Evolutionary conservation across 1,140 invertebrate species (phyloP).

Genomic region (Caenorhabditis brenneri): DNA sequence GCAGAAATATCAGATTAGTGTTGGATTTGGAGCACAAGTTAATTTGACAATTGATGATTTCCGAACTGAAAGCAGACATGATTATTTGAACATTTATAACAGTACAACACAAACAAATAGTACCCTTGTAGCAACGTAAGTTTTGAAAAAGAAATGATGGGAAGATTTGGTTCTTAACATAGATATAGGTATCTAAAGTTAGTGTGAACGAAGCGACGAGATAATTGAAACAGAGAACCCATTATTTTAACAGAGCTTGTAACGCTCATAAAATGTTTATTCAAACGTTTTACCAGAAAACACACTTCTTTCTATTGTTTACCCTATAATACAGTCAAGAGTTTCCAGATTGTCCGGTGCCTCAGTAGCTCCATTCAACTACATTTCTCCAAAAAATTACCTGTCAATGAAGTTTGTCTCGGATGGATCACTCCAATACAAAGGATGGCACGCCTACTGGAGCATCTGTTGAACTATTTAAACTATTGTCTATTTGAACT

Average conservation of each 20-base stretch:
- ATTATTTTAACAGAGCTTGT: too few relatives aligned
- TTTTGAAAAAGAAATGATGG: too few relatives aligned
- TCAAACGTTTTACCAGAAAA: too few relatives aligned
- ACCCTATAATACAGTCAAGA: too few relatives aligned
- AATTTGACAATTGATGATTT: constrained; percentile 23
- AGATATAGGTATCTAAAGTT: too few relatives aligned
- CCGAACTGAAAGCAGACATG: neutral
- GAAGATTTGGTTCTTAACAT: too few relatives aligned
- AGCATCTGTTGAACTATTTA: neutral
- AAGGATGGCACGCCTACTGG: constrained; percentile 1
- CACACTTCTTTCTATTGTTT: neutral
- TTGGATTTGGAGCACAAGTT: neutral
- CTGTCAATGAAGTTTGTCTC: constrained; percentile 18
- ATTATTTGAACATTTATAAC: constrained; percentile 17
- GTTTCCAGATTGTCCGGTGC: neutral
- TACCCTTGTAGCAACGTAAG: neutral
- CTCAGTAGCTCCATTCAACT: neutral
- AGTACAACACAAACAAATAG: neutral
- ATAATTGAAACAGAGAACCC: too few relatives aligned
- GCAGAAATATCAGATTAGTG: neutral
- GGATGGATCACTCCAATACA: neutral
- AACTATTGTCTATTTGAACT: too few relatives aligned
- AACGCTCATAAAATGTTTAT: too few relatives aligned
- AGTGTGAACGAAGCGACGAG: too few relatives aligned
- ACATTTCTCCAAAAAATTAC: neutral